Evolutionary conservation across 2,797 vertebrate genomes (phyloP).

Genomic region (Cottoperca gobio): DNA sequence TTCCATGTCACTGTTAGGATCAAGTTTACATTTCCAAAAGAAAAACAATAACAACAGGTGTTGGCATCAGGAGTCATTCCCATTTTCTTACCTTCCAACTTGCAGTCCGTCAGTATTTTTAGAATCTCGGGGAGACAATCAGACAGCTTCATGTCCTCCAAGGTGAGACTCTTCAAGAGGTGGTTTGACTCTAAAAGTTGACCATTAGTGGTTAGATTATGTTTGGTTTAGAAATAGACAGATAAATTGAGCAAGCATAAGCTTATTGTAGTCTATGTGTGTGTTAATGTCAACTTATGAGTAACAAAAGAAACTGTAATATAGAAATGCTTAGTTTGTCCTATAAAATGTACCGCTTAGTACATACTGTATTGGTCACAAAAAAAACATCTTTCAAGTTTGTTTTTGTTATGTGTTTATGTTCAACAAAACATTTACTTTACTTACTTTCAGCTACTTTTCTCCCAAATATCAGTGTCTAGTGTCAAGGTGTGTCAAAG

Average conservation of each 20-base stretch:
- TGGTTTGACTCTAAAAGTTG: slow-evolving; percentile 82
- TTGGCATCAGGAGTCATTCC: neutral
- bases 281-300: neutral
- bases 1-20: neutral
- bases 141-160: slow-evolving; percentile 91
- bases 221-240: neutral
- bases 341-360: neutral
- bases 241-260: neutral
- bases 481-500: too few species aligned
- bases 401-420: neutral
- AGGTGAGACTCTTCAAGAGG: slow-evolving; percentile 83
- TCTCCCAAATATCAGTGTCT: too few species aligned
- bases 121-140: slow-evolving; percentile 89
- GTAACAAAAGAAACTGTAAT: neutral
- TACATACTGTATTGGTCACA: neutral
- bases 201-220: neutral
- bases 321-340: neutral
- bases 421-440: neutral
- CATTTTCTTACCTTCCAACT: slow-evolving; percentile 87
- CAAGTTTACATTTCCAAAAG: neutral
- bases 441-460: too few species aligned
- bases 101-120: slow-evolving; percentile 84
- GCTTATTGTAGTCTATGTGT: neutral
- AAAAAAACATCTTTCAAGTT: neutral
- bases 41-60: neutral